Evolutionary conservation across 2,888 invertebrate species (phyloP).

Genomic region (Drosophila quinaria): DNA sequence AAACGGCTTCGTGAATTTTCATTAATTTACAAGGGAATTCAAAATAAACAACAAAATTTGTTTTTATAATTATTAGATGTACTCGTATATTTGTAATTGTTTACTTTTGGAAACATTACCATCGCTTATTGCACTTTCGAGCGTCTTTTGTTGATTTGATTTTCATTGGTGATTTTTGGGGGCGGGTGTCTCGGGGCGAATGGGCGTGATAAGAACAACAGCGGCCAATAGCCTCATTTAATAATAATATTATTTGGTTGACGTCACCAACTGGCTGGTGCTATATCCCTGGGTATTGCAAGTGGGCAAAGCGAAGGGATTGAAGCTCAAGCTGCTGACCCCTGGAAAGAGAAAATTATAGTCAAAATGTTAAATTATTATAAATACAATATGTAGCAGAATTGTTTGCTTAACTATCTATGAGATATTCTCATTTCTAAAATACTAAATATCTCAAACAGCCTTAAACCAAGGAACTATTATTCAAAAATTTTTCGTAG

Average conservation of each 20-base stretch:
- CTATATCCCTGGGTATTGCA: slow-evolving; percentile 94
- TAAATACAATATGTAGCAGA: too few relatives aligned
- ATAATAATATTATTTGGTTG: slow-evolving; percentile 89
- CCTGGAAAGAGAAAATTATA: slow-evolving; percentile 73
- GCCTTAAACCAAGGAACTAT: neutral
- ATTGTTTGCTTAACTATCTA: neutral
- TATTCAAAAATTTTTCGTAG: too few relatives aligned
- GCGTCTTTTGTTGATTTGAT: slow-evolving; percentile 59
- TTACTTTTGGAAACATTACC: slow-evolving; percentile 67
- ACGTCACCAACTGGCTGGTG: slow-evolving; percentile 91
- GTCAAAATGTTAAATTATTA: neutral
- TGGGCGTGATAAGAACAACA: slow-evolving; percentile 11
- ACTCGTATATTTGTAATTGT: slow-evolving; percentile 27
- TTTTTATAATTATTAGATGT: slow-evolving; percentile 38
- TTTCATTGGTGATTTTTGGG: slow-evolving; percentile 37
- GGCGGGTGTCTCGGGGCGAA: slow-evolving; percentile 22
- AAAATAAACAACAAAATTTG: slow-evolving; percentile 35
- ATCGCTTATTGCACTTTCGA: slow-evolving; percentile 73
- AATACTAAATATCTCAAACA: neutral
- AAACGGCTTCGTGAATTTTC: slow-evolving; percentile 13
- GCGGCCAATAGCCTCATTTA: slow-evolving; percentile 65
- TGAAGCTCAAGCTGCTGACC: slow-evolving; percentile 96
- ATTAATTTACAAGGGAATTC: slow-evolving; percentile 50
- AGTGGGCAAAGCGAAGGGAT: slow-evolving; percentile 96
- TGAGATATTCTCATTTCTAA: neutral